Evolutionary conservation across 2,888 invertebrate species (phyloP), one percentile per base, ranked within the genome.

Genomic region (Sepioteuthis lessoniana): DNA sequence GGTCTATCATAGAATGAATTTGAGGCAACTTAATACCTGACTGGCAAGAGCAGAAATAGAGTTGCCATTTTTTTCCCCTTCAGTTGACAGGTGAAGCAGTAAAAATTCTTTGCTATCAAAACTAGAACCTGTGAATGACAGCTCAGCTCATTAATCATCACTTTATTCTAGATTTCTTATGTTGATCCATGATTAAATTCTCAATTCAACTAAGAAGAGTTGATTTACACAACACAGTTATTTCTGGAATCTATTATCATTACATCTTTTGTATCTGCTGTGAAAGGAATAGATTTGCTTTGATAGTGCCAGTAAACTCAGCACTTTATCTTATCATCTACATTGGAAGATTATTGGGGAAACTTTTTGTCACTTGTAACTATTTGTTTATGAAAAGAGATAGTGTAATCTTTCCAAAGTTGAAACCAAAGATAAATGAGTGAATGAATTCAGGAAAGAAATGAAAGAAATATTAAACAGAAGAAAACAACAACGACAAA

Each of bases 111-210:
- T 76, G 76, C 35, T 76, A 76, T 76, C n/a, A n/a, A 76, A 76
- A 13, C 13, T n/a, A 13, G 16, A 16, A 35, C 0, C n/a, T 76
- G 76, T n/a, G 35, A 76, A 35, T 76, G 76, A 76, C 76, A 76
- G 76, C 35, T 76, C 16, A 76, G n/a, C 76, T 76, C 76, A 76
- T 76, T 76, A 76, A 76, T 76, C 76, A 76, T 76, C 76, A 76
- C 76, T 76, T 76, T 10, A 35, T 76, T 76, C 76, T 35, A 76
- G n/a, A 76, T 76, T 76, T 76, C 35, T 76, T n/a, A 76, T 76
- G 76, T n/a, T 76, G 76, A n/a, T 76, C 35, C 76, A 76, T 76
- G 76, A 76, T 76, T 76, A n/a, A n/a, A 76, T 76, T n/a, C n/a
- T 76, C n/a, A 35, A 76, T n/a, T n/a, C 76, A 76, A 16, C 76